These are phyloP conservation scores for Musca vetustissima DNA, from an alignment of 1,140 invertebrate genomes.

Conservation along the genomic window DNA sequence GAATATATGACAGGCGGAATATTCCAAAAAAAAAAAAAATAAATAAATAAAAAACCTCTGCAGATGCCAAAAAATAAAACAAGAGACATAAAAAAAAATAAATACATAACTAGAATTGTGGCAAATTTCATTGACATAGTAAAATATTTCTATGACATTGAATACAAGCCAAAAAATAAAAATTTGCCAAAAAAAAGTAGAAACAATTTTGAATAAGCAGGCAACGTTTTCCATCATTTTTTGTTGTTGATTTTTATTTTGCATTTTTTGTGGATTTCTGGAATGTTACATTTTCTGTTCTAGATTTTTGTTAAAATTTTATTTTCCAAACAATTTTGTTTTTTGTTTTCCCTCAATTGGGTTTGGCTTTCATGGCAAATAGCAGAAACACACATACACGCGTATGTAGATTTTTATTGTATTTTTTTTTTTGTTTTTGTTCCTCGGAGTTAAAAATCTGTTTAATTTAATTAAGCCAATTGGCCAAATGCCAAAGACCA, in stretches of 20 bases:
- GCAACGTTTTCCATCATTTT: too few species aligned
- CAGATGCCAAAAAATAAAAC: too few species aligned
- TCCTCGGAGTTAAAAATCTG: slow-evolving; percentile 2
- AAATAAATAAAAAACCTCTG: too few species aligned
- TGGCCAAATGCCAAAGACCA: not conserved
- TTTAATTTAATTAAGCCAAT: slow-evolving; percentile 23
- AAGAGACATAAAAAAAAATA: not conserved
- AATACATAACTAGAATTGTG: not conserved
- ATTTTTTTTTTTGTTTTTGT: not conserved
- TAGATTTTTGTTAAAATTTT: not conserved
- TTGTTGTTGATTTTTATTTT: too few species aligned
- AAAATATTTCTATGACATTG: slow-evolving; percentile 12
- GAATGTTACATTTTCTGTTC: slow-evolving; percentile 2
- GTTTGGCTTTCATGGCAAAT: too few species aligned
- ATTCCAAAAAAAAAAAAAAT: too few species aligned
- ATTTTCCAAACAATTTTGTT: not conserved
- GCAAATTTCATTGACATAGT: slow-evolving; percentile 1
- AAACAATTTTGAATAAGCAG: too few species aligned
- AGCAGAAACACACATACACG: too few species aligned
- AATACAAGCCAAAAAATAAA: not conserved
- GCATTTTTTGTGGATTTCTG: not conserved
- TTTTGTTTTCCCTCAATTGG: not conserved
- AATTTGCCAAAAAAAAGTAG: too few species aligned
- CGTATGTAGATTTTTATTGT: too few species aligned
- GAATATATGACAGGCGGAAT: too few species aligned